These are phyloP conservation scores for Aptenodytes forsteri DNA, from an alignment of 2,113 vertebrate genomes.

Conservation along the genomic window DNA sequence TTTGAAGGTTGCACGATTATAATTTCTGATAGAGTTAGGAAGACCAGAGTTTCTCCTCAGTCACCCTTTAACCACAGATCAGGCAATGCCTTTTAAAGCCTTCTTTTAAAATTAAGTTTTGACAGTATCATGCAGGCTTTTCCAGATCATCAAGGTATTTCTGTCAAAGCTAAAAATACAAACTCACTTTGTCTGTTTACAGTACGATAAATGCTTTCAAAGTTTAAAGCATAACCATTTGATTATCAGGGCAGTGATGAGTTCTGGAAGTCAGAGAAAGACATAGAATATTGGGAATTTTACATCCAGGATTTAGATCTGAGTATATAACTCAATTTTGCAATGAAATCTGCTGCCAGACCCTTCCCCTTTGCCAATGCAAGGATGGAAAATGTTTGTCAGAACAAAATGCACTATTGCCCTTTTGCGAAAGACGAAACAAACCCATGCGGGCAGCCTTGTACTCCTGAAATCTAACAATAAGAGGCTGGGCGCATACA, in stretches of 20 bases:
- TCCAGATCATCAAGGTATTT: neutral
- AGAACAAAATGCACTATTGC: neutral
- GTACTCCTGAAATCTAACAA: conserved; percentile 5
- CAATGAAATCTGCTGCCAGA: neutral
- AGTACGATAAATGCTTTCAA: neutral
- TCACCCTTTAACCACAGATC: neutral
- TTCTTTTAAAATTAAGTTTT: neutral
- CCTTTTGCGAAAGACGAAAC: conserved; percentile 38
- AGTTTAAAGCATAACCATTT: neutral
- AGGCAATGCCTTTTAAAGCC: neutral
- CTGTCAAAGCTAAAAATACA: neutral
- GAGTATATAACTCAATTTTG: neutral
- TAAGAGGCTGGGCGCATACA: neutral
- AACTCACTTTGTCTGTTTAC: neutral
- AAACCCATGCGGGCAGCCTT: neutral
- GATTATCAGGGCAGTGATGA: neutral
- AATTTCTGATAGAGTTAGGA: neutral
- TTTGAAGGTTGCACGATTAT: neutral
- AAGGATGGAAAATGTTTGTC: neutral
- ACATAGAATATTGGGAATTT: neutral
- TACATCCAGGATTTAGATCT: neutral
- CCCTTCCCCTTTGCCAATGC: neutral
- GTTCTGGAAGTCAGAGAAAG: neutral
- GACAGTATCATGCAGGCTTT: neutral
- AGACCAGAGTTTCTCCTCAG: neutral